phyloP scores from a whole-genome alignment of 2,888 invertebrate species.

The Sphaerophoria rueppellii region DNA sequence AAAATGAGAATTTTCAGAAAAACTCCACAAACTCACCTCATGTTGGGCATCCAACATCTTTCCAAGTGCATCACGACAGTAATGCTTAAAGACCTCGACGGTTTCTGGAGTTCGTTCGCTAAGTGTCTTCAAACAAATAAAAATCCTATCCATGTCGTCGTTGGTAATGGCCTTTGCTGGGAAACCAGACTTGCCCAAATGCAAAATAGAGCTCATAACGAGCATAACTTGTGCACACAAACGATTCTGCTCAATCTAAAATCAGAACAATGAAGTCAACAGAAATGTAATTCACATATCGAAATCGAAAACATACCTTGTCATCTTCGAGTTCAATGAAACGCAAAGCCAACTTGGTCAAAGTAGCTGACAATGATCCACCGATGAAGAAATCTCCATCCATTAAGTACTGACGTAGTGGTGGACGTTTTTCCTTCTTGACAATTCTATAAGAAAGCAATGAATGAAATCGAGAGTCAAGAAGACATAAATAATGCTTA shows the following conservation, averaged over 20 bases:
- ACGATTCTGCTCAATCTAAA: constrained; percentile 83
- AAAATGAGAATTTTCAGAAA: too few relatives aligned
- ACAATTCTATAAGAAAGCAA: constrained; percentile 80
- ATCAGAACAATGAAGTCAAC: background rate
- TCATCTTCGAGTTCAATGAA: constrained; percentile 83
- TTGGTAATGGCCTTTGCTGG: constrained; percentile 93
- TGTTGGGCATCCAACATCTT: constrained; percentile 92
- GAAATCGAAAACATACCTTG: constrained; percentile 68
- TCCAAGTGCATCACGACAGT: constrained; percentile 90
- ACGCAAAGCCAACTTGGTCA: constrained; percentile 94
- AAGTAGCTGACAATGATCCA: constrained; percentile 94
- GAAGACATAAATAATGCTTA: constrained; percentile 81
- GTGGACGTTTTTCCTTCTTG: constrained; percentile 89
- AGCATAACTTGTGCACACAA: constrained; percentile 93
- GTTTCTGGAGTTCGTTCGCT: constrained; percentile 87
- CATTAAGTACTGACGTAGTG: constrained; percentile 93
- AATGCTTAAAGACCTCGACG: constrained; percentile 87
- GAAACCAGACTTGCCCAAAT: constrained; percentile 90
- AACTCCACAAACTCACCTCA: constrained; percentile 82
- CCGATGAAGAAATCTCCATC: constrained; percentile 98
- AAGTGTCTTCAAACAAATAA: constrained; percentile 90
- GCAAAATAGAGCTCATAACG: constrained; percentile 92
- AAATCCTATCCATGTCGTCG: constrained; percentile 95
- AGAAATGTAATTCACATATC: background rate
- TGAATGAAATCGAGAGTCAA: background rate